Evolutionary conservation across 2,113 vertebrate species (phyloP).

Genomic region (Aphyosemion australe): DNA sequence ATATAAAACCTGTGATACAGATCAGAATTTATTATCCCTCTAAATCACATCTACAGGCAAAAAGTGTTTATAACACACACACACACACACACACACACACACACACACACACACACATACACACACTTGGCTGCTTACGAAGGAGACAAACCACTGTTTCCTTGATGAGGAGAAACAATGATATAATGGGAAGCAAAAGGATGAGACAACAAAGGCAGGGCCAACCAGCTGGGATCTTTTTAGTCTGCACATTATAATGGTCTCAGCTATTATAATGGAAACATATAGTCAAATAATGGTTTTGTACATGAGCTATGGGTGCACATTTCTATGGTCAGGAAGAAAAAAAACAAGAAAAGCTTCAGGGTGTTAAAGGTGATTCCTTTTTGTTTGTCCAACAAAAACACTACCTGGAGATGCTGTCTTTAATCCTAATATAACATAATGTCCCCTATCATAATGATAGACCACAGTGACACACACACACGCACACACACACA

Average conservation of each 20-base stretch:
- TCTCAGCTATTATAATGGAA: constrained; percentile 58
- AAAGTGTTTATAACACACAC: neutral
- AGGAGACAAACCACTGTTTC: constrained; percentile 33
- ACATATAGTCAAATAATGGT: constrained; percentile 61
- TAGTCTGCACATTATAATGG: constrained; percentile 60
- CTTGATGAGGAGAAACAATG: constrained; percentile 59
- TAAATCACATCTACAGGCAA: constrained; percentile 3
- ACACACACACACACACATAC: constrained; percentile 12
- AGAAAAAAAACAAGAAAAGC: constrained; percentile 23
- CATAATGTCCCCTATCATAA: constrained; percentile 36
- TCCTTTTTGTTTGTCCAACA: constrained; percentile 28
- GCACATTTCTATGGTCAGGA: constrained; percentile 8
- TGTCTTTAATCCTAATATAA: constrained; percentile 23
- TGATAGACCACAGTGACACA: neutral
- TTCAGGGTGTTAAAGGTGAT: constrained; percentile 16
- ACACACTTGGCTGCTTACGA: constrained; percentile 9
- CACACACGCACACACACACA: neutral
- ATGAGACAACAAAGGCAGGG: constrained; percentile 62
- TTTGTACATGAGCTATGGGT: constrained; percentile 14
- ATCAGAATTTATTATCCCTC: constrained; percentile 6
- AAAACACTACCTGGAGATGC: constrained; percentile 22
- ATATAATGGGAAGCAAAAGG: constrained; percentile 55
- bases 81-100: neutral
- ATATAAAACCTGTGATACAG: constrained; percentile 15
- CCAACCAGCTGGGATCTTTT: constrained; percentile 41